Evolutionary conservation across 2,797 vertebrate genomes (phyloP), one percentile per base, ranked within the genome.

Genomic region (Adrianichthys oophorus): DNA sequence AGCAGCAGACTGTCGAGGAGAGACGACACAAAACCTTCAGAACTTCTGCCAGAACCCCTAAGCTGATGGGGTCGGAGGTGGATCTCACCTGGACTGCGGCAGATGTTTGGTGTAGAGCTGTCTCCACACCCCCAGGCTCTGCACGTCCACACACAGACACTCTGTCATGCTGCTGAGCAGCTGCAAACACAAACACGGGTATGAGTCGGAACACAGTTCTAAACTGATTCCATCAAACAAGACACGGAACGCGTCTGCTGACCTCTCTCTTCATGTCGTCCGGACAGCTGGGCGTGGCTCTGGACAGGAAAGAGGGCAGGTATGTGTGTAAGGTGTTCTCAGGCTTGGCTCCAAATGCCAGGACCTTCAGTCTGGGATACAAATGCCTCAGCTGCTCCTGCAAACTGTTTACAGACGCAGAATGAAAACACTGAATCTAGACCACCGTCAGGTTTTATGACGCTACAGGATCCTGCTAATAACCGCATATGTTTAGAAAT

Each of bases 41-140:
- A 37, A 13, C 32, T 3, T 37, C 32, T 37, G 32, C 10, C 32
- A 37, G 32, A 37, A 37, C 10, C 32, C 10, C 10, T 37, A 12
- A 13, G 10, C 10, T 37, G 32, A 4, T 12, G 12, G 29, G 32
- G 0, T 37, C 10, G 32, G 32, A 40, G 17, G 12, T 1, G 2
- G 1, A 29, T 29, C 44, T 59, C 44, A 98, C 97, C 94, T 94
- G 79, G 97, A 98, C 80, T 98, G 96, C 1, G 94, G 73, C 15
- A 98, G 85, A 68, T 98, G 96, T 79, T 97, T 98, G 32, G 91
- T 94, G 75, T 98, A 99, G 12, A 99, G 93, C 84, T 98, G 96
- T 78, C 93, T 91, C 97, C 97, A 99, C 51, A 98, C 95, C 0
- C 91, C 93, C 50, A 95, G 89, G 82, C 92, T 97, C 79, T 97